These are phyloP conservation scores for Hemithea aestivaria DNA, from an alignment of 2,888 invertebrate species.

Conservation along the genomic window DNA sequence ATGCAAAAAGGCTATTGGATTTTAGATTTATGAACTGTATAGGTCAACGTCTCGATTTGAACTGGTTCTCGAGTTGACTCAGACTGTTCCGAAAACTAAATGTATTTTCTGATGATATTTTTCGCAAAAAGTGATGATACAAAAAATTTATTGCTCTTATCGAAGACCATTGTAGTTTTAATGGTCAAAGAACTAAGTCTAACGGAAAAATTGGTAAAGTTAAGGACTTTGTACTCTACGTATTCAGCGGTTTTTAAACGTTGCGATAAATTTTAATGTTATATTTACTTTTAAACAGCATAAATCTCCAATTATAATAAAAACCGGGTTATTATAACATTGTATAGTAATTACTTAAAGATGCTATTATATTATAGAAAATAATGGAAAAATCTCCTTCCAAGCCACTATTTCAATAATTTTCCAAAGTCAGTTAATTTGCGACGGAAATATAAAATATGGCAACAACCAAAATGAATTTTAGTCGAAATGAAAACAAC, in stretches of 20 bases:
- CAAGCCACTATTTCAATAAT: too few relatives aligned
- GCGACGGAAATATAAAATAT: too few relatives aligned
- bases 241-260: too few relatives aligned
- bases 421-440: too few relatives aligned
- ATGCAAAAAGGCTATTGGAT: conserved; percentile 24
- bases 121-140: conserved; percentile 9
- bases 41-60: conserved; percentile 46
- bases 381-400: too few relatives aligned
- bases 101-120: conserved; percentile 8
- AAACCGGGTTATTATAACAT: too few relatives aligned
- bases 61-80: conserved; percentile 41
- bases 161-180: neutral
- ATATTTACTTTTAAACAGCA: conserved; percentile 2
- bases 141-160: conserved; percentile 9
- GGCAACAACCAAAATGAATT: too few relatives aligned
- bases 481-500: too few relatives aligned
- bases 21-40: conserved; percentile 29
- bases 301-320: neutral
- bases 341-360: too few relatives aligned
- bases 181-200: neutral
- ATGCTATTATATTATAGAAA: too few relatives aligned
- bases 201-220: conserved; percentile 7
- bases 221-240: too few relatives aligned
- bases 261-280: too few relatives aligned
- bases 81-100: conserved; percentile 30